Percentiles rank a stretch among this genome's conserved stretches.
Conservation (phyloP, 2,113 vertebrate species). For the Platichthys flesus region DNA sequence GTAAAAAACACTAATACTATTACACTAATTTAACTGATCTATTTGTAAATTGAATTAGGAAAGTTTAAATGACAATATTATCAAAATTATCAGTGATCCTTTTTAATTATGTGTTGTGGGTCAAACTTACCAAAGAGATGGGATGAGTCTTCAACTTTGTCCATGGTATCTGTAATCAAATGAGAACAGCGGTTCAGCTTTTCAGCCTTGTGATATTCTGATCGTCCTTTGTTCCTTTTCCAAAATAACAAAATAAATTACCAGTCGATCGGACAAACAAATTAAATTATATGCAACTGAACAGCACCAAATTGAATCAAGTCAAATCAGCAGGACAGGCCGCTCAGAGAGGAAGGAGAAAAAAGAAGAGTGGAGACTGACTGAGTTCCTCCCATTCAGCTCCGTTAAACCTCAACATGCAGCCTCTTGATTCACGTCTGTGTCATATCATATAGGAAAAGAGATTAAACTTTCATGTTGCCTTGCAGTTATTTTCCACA, state of each 20-base stretch:
- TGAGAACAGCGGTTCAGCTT: constrained; percentile 28
- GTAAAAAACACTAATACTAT: too few species aligned
- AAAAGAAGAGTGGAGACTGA: neutral
- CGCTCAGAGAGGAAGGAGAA: neutral
- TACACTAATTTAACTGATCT: too few species aligned
- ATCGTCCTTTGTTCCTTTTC: neutral
- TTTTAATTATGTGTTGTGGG: too few species aligned
- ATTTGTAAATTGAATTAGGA: too few species aligned
- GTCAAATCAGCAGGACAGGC: neutral
- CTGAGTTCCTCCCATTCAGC: neutral
- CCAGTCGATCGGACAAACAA: neutral
- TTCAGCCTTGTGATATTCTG: neutral
- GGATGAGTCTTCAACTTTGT: constrained; percentile 98
- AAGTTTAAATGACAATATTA: too few species aligned
- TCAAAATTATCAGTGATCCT: too few species aligned
- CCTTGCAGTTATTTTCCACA: neutral
- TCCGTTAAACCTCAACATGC: constrained; percentile 26
- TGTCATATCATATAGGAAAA: constrained; percentile 34
- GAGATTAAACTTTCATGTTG: constrained; percentile 15
- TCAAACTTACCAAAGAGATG: constrained; percentile 90
- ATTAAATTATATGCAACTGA: constrained; percentile 2
- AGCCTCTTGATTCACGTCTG: constrained; percentile 26
- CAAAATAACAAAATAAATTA: neutral
- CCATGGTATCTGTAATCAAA: constrained; percentile 92
- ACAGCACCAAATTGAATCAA: neutral